phyloP scores from a whole-genome alignment of 2,797 vertebrate species.

The Pangasius sanitwongsei region DNA sequence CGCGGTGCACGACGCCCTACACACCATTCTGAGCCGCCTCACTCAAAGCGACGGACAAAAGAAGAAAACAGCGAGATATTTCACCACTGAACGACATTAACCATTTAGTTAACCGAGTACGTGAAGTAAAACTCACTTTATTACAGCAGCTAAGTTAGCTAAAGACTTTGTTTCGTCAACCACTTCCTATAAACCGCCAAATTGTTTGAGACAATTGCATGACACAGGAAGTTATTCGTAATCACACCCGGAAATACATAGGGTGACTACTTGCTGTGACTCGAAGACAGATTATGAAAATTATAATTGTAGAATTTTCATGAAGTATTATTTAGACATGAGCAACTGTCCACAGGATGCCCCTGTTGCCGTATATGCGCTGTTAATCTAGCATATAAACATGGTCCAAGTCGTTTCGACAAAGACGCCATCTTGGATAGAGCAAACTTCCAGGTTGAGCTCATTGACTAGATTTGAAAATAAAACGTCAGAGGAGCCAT shows the following conservation, averaged over 20 bases:
- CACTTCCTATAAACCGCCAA: constrained; percentile 58
- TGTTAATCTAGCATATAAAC: background rate
- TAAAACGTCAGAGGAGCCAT: background rate
- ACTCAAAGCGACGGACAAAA: background rate
- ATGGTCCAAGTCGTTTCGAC: background rate
- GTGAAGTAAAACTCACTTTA: background rate
- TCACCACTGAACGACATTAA: background rate
- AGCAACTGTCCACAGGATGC: no score
- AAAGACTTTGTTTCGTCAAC: background rate
- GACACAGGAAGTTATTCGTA: constrained; percentile 22
- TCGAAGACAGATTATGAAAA: background rate
- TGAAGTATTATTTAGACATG: background rate
- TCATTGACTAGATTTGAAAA: background rate
- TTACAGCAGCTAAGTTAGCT: background rate
- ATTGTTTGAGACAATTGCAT: constrained; percentile 47
- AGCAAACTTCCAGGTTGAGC: background rate
- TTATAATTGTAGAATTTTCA: background rate
- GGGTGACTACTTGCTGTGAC: background rate
- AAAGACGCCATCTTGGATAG: constrained; percentile 6
- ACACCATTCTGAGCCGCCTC: background rate
- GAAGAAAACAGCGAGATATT: background rate
- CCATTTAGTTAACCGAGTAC: background rate
- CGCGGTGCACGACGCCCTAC: background rate
- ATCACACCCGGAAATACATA: constrained; percentile 28
- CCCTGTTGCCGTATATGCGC: background rate